Evolutionary conservation across 2,888 invertebrate species (phyloP).

Genomic region (Invenusta paracnida): DNA sequence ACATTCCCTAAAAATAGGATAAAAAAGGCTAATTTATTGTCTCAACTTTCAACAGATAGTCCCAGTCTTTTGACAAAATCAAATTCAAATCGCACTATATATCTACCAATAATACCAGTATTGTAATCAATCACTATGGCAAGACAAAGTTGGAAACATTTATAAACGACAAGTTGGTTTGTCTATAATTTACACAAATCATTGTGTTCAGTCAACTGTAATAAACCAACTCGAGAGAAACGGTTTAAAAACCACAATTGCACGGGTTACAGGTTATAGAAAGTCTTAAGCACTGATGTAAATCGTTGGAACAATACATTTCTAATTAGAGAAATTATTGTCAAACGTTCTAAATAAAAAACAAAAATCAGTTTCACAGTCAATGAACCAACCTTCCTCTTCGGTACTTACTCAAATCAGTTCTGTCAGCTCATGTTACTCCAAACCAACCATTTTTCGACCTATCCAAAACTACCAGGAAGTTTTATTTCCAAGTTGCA

Average conservation of each 20-base stretch:
- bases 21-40: not conserved
- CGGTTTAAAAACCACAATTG: not conserved
- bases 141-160: constrained; percentile 1
- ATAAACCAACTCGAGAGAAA: constrained; percentile 26
- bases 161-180: not conserved
- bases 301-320: constrained; percentile 1
- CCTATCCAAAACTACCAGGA: not conserved
- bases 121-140: constrained; percentile 12
- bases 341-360: constrained; percentile 15
- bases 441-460: not conserved
- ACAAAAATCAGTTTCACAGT: not conserved
- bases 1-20: not conserved
- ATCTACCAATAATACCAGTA: not conserved
- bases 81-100: no score
- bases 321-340: constrained; percentile 10
- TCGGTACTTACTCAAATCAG: not conserved
- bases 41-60: constrained; percentile 2
- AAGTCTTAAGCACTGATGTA: no score
- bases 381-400: not conserved
- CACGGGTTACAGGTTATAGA: no score
- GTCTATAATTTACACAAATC: not conserved
- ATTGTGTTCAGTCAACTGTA: not conserved
- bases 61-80: not conserved
- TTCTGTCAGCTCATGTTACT: constrained; percentile 1
- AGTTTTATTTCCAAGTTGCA: not conserved